A percentile compares a stretch with the other conserved stretches of the same genome.
Conservation (phyloP, 2,797 vertebrate genomes). For the Crypturellus tataupa region DNA sequence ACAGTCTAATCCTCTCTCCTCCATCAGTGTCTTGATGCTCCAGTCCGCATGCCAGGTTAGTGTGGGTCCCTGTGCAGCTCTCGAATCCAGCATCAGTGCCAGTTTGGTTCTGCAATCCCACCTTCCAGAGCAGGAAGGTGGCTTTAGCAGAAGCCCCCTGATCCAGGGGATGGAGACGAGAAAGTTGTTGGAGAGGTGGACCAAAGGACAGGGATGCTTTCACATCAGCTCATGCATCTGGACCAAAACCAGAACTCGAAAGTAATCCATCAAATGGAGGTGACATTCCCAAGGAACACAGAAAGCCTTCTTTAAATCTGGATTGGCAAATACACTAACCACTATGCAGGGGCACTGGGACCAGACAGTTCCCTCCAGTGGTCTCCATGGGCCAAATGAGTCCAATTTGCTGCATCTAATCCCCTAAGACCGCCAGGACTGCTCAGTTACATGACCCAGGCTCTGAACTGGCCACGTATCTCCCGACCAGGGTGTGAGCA, state of each 20-base stretch:
- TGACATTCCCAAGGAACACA: not conserved
- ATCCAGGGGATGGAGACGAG: not conserved
- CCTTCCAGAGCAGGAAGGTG: not conserved
- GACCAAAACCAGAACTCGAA: not conserved
- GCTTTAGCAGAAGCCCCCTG: not conserved
- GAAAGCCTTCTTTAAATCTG: not conserved
- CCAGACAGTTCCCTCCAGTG: not conserved
- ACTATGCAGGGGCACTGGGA: too few relatives aligned
- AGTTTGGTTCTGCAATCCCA: not conserved
- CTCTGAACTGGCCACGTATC: accelerated
- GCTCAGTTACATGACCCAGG: not conserved
- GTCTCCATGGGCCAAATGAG: not conserved
- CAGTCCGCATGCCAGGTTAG: not conserved
- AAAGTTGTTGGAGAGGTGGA: not conserved
- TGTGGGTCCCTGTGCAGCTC: accelerated
- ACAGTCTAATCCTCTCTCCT: not conserved
- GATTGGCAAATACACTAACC: not conserved
- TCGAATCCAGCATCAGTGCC: not conserved
- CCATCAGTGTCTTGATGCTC: not conserved
- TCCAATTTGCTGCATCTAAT: not conserved
- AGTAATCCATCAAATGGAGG: not conserved
- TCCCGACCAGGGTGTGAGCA: not conserved
- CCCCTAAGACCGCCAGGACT: not conserved
- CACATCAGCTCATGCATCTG: accelerated
- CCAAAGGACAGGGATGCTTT: not conserved